Evolutionary conservation across 2,797 vertebrate species (phyloP), one percentile per base, ranked within the genome.

Genomic region (Sebastes matsubarae): DNA sequence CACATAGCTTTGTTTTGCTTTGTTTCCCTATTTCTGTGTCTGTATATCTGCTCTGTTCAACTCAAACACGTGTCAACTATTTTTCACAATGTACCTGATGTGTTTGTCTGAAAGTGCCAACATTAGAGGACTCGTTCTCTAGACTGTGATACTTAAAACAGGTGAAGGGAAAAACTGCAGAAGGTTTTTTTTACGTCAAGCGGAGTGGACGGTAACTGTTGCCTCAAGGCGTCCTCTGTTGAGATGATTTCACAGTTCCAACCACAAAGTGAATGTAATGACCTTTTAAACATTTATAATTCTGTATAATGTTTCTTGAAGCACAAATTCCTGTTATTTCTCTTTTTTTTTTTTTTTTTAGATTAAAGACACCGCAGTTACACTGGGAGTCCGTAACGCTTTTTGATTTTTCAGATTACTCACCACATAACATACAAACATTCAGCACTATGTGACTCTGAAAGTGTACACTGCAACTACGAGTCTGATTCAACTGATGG

Each of bases 271-370:
- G 85, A 92, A 90, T 88, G 80, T 87, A 84, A 81, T 32, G 77
- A 75, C 67, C 89, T 90, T 88, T 68, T 81, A 85, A 89, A 72
- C 78, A 87, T 91, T 93, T 91, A 68, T 80, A 81, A 59, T 72
- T 88, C 64, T 92, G 83, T 91, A 81, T 80, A 88, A 85, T 88
- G 87, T 91, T 92, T 87, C 72, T 85, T 79, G 24, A 92, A 92
- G 86, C 87, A 91, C 92, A 91, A 88, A 85, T 77, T 93, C 75
- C 88, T 89, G 80, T 90, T 90, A 87, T 92, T 90, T 85, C 73
- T 84, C 70, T 34, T 80, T 82, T 61, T 82, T 76, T 83, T 84
- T 13, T 38, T 38, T 38, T 38, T 95, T 94, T 92, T 91, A 91
- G 88, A 95, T 91, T 93, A 94, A 95, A 95, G 74, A 90, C 84